Evolutionary conservation across 2,888 invertebrate species (phyloP).

Genomic region (Cephus sareptanus): DNA sequence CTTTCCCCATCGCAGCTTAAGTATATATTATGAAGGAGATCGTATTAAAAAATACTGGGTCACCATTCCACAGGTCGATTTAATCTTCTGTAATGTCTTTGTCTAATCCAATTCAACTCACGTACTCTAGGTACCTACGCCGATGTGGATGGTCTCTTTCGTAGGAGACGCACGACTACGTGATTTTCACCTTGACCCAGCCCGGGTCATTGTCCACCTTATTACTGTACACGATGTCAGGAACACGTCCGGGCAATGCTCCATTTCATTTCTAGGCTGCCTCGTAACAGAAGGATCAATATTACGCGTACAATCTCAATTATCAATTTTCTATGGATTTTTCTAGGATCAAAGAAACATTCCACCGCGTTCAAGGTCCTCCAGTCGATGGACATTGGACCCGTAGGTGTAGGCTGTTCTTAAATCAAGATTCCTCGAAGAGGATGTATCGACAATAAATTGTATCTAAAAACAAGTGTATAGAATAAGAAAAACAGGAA

Average conservation of each 20-base stretch:
- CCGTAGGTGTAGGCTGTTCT: not conserved
- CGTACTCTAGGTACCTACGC: not conserved
- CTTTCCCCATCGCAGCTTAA: not conserved
- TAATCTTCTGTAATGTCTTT: not conserved
- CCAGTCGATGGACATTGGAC: not conserved
- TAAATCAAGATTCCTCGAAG: not conserved
- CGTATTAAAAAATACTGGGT: not conserved
- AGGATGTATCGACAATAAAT: not conserved
- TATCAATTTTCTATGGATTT: not conserved
- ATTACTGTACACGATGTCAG: not conserved
- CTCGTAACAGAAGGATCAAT: not conserved
- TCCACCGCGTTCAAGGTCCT: not conserved
- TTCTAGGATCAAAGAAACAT: not conserved
- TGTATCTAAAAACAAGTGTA: not conserved
- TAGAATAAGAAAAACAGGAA: slow-evolving; percentile 5
- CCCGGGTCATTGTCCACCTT: slow-evolving; percentile 50
- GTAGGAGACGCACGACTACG: slow-evolving; percentile 2
- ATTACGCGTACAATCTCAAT: not conserved
- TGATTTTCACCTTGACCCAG: slow-evolving; percentile 53
- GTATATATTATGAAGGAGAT: not conserved
- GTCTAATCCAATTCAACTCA: not conserved
- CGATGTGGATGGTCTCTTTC: not conserved
- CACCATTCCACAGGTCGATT: not conserved
- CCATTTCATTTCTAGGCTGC: not conserved
- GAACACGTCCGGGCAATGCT: not conserved